Base-by-base conservation (phyloP, 2,113 vertebrate genomes). In the Grallaria varia region DNA sequence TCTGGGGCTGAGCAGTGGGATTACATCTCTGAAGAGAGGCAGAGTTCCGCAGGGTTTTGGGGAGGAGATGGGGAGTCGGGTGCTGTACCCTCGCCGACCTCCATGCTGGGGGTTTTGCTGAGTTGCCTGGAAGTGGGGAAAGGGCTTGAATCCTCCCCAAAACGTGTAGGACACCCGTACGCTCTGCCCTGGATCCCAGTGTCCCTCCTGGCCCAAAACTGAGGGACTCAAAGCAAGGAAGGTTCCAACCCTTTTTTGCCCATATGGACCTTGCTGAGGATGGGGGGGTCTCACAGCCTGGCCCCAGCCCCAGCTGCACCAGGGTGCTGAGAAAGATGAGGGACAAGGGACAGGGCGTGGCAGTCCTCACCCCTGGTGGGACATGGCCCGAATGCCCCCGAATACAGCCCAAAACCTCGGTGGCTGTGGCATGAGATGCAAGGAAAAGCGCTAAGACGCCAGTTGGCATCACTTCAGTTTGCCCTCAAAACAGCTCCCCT, bases 11-110 rank as follows among this genome's bases (percentile, higher is more conserved):
- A 49, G n/a, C 1, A 0, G 14, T 15, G 53, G 23, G 24, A 59
- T 77, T 47, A 1, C 0, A 0, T 56, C 60, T 55, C 69, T 1
- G 0, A 21, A 21, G 55, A 50, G 67, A 42, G 74, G 33, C 0
- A 4, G 47, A 59, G 52, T 69, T 27, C 71, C 1, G 0, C n/a
- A 25, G 20, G 50, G 5, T 18, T 40, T 67, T 4, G 58, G 74
- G 24, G 47, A 52, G 53, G 50, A 58, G 53, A 19, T 4, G 8
- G 33, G 22, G 19, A 37, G 11, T 27, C 7, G 8, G 25, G 12
- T 23, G 47, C 31, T 30, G 66, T 89, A 22, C 35, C 35, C 18
- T 22, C 1, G 4, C 3, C 22, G 21, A 4, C 77, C 14, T 62
- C 47, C 8, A 0, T 63, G n/a, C 25, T 56, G 35, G 22, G 27